Base-by-base conservation (phyloP, 2,797 vertebrate genomes). In the Lophius americanus region DNA sequence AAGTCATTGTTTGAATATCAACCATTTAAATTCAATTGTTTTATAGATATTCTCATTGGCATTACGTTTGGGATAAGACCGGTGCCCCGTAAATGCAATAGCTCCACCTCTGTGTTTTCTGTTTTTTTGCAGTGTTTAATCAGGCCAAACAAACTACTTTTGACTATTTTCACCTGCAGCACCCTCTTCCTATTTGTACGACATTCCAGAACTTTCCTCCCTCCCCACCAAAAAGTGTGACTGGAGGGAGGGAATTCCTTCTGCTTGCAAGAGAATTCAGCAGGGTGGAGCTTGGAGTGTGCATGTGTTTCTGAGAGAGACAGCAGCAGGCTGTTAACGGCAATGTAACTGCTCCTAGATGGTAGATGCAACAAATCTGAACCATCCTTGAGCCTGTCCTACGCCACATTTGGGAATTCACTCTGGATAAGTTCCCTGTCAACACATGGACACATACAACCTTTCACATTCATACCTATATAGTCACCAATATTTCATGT, bases 161-260 rank as follows among this genome's bases (percentile, higher is more conserved):
- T 37, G 7, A 41, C 1, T 6, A 12, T 35, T 75, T 80, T 68
- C 37, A 58, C 33, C 32, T 8, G 14, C 10, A 53, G 23, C 47
- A 3, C 23, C 4, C 13, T 64, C 32, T 13, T 64, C 37, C 8
- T 12, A 9, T 43, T 68, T 60, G 8, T 64, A 42, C 50, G 62
- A 80, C 78, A 85, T 87, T 88, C 82, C 79, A 85, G 82, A 87
- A 85, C 75, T 58, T 52, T 70, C 76, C 63, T 53, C 49, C 61
- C 57, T 72, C 35, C 43, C 43, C 12, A 10, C 43, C 43, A 44
- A 50, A 77, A 58, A 39, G 51, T 66, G 37, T 66, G 54, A 63
- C 41, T 62, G 67, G 58, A 63, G 74, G 73, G 76, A 70, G 66
- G 73, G 67, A 71, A 88, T 78, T 89, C 74, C 82, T 76, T 46